phyloP scores from a whole-genome alignment of 2,113 vertebrate species.

The Illadopsis cleaveri region DNA sequence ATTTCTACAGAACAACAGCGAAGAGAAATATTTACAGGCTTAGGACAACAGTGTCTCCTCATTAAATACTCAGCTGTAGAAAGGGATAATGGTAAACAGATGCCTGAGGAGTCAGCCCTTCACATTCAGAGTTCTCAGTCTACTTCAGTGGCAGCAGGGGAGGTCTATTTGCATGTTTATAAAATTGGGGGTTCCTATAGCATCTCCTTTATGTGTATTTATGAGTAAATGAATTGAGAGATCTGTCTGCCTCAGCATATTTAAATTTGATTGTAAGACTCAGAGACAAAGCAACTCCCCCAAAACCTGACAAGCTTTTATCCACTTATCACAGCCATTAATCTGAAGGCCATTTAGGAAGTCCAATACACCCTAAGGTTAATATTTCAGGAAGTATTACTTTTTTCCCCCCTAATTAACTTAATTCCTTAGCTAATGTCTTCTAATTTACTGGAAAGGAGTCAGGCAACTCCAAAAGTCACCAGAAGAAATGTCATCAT shows the following conservation, averaged over 20 bases:
- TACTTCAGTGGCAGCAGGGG: not conserved
- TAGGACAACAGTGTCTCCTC: not conserved
- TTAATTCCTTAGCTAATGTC: not conserved
- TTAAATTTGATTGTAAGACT: not conserved
- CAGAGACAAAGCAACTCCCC: not conserved
- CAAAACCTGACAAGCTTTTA: not conserved
- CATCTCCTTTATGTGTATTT: not conserved
- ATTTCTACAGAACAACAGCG: not conserved
- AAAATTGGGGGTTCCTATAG: not conserved
- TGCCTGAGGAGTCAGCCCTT: not conserved
- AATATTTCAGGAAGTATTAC: not conserved
- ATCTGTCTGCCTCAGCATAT: not conserved
- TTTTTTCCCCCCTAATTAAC: not conserved
- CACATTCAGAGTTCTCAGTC: not conserved
- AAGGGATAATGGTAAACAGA: not conserved
- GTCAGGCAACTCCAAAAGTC: not conserved
- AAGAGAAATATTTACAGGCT: not conserved
- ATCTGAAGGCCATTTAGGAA: not conserved
- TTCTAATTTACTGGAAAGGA: not conserved
- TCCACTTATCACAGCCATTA: not conserved
- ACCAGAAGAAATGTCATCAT: not conserved
- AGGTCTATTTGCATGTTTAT: not conserved
- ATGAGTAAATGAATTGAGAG: not conserved
- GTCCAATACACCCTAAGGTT: not conserved
- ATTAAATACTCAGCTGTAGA: not conserved